Evolutionary conservation across 2,888 invertebrate species (phyloP).

Genomic region (Boloria euphrosyne): DNA sequence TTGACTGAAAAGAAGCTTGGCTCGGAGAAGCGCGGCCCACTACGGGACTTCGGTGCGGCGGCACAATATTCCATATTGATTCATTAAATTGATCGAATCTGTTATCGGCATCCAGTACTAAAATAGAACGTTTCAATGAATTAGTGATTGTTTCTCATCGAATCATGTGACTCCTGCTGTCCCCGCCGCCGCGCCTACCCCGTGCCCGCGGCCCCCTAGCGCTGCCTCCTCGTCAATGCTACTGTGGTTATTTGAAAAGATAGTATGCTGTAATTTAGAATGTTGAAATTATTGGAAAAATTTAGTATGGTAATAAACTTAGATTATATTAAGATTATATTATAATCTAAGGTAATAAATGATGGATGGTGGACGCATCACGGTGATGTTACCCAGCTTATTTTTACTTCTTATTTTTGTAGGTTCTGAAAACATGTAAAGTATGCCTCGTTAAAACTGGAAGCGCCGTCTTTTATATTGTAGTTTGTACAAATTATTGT

Average conservation of each 20-base stretch:
- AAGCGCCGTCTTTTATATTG: no score
- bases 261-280: not conserved
- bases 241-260: not conserved
- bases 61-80: conserved; percentile 19
- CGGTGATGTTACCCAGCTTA: no score
- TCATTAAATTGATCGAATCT: conserved; percentile 28
- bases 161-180: conserved; percentile 33
- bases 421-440: no score
- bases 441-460: no score
- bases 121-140: conserved; percentile 38
- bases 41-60: no score
- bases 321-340: no score
- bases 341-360: no score
- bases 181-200: not conserved
- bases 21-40: not conserved
- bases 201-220: conserved; percentile 3
- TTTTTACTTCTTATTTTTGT: no score
- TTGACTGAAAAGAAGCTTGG: conserved; percentile 6
- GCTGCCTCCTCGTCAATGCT: not conserved
- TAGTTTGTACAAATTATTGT: no score
- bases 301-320: no score
- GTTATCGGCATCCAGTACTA: conserved; percentile 26
- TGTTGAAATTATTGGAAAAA: no score
- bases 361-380: no score
- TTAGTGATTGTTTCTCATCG: conserved; percentile 43